These are phyloP conservation scores for Maccullochella peelii DNA, from an alignment of 2,113 vertebrate genomes.

Conservation along the genomic window DNA sequence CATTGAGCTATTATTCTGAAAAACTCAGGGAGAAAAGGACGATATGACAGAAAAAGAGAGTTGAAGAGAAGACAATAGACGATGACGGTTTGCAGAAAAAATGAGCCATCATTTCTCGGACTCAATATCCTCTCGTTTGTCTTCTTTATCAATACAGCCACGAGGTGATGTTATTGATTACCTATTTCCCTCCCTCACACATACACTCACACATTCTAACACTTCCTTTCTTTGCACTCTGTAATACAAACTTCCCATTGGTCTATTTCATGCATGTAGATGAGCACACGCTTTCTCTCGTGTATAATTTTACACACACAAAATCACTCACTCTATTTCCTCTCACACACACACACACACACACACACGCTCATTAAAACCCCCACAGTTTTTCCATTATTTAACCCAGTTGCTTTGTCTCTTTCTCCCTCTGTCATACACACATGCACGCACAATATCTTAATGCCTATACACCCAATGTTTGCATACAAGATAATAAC, in stretches of 20 bases:
- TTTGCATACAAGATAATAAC: neutral
- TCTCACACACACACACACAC: neutral
- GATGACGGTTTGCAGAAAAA: conserved; percentile 14
- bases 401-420: neutral
- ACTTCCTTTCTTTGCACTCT: neutral
- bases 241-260: neutral
- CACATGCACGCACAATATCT: neutral
- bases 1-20: conserved; percentile 43
- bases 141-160: conserved; percentile 24
- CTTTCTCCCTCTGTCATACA: neutral
- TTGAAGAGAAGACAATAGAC: neutral
- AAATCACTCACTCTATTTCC: neutral
- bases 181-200: neutral
- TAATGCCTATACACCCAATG: neutral
- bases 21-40: conserved; percentile 23
- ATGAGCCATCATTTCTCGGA: conserved; percentile 37
- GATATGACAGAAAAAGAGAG: conserved; percentile 1
- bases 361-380: too few relatives aligned
- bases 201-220: too few relatives aligned
- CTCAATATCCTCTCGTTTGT: conserved; percentile 14
- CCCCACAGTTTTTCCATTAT: neutral
- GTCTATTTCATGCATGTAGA: neutral
- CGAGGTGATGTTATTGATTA: conserved; percentile 37
- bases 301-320: neutral
- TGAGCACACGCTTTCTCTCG: neutral